Evolutionary conservation across 2,888 invertebrate genomes (phyloP), one percentile per base, ranked within the genome.

Genomic region (Campaea margaritaria): DNA sequence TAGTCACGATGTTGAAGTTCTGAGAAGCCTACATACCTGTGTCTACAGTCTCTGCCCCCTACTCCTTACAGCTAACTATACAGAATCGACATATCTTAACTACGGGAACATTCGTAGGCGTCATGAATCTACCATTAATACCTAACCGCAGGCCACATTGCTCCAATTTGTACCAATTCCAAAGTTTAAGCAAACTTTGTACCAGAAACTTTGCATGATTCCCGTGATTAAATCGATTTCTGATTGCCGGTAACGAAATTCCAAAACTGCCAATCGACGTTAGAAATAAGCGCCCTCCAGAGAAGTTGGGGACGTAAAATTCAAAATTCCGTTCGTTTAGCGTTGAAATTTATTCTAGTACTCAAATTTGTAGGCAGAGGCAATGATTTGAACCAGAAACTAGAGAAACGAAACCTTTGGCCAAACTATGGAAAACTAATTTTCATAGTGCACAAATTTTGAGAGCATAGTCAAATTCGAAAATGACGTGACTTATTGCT

Each of bases 221-320:
- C 82, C 83, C 77, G 87, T 90, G 89, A 91, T 91, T 91, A 87
- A 91, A 91, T 90, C 89, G 90, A 91, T 91, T 87, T 86, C 82
- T 78, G 83, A 89, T 89, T 87, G 89, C 87, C 85, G 83, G 83
- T 86, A 83, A 79, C 78, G 78, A 83, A 86, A 87, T 85, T 83
- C 78, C 78, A 71, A 87, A 87, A 87, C 87, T 86, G 87, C 83
- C 84, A 85, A 89, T 86, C 82, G 83, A 87, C 86, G 89, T 87
- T 86, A 83, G 80, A 79, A 82, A 82, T 78, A 76, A 87, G 83
- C 82, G 81, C 78, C 75, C 77, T 75, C 73, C 10, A 61, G 46
- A 70, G 67, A 83, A 87, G 82, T 87, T 87, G 74, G 63, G 74
- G 77, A 82, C 85, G 82, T 85, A 80, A 85, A 87, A 83, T 84